phyloP scores from a whole-genome alignment of 1,140 invertebrate species.

The Brachionus sp. region DNA sequence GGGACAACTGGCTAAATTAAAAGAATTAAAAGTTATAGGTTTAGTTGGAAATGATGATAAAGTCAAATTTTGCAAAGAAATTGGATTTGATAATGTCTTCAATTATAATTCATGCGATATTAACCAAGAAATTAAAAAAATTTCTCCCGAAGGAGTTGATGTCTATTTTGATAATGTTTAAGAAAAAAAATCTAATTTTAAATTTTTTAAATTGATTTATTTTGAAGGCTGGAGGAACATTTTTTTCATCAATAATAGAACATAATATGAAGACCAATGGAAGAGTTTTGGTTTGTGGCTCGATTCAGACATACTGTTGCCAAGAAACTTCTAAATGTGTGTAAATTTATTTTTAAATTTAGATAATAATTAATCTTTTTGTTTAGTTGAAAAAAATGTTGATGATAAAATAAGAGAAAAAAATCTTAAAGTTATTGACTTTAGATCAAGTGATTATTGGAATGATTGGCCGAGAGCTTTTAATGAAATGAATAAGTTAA shows the following conservation, averaged over 20 bases:
- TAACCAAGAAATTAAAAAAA: constrained; percentile 62
- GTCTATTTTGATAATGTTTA: constrained; percentile 72
- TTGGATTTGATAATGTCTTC: constrained; percentile 68
- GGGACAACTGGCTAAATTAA: constrained; percentile 70
- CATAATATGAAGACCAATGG: constrained; percentile 48
- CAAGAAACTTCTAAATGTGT: neutral
- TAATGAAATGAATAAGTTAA: constrained; percentile 58
- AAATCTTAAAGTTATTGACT: constrained; percentile 47
- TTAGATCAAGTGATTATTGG: constrained; percentile 46
- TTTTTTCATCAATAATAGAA: constrained; percentile 39
- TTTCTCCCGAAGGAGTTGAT: constrained; percentile 67
- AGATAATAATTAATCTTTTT: neutral
- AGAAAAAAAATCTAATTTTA: neutral
- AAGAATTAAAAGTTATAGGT: constrained; percentile 69
- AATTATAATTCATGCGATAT: constrained; percentile 70
- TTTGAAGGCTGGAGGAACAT: constrained; percentile 49
- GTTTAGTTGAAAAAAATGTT: neutral
- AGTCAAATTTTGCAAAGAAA: constrained; percentile 66
- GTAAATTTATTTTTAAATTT: neutral
- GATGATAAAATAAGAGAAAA: constrained; percentile 47
- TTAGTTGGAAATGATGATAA: constrained; percentile 70
- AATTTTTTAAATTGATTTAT: neutral
- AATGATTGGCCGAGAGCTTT: constrained; percentile 63
- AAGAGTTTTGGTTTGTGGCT: constrained; percentile 48
- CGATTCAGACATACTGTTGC: constrained; percentile 48